phyloP scores from a whole-genome alignment of 2,888 invertebrate genomes.

The Leucoma salicis region DNA sequence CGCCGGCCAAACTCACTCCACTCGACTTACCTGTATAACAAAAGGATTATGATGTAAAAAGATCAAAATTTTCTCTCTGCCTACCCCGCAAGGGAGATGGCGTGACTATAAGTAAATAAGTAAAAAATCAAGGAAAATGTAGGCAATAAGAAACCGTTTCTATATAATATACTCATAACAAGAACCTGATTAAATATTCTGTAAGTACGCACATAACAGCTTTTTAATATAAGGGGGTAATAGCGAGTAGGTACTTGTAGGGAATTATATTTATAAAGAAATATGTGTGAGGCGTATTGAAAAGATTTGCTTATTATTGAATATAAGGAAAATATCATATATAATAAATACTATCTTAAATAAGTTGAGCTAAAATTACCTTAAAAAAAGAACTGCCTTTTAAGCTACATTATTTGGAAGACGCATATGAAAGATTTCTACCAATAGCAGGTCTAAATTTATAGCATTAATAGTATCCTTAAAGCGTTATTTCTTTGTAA shows the following conservation, averaged over 20 bases:
- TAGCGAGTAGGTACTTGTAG: constrained; percentile 19
- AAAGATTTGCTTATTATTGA: background rate
- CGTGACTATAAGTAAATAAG: too few species aligned
- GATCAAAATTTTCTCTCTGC: background rate
- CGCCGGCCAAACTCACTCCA: constrained; percentile 5
- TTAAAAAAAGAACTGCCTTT: too few species aligned
- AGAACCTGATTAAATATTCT: background rate
- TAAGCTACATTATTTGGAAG: too few species aligned
- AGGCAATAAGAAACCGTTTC: background rate
- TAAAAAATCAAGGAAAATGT: background rate
- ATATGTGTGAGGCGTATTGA: background rate
- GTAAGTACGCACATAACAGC: background rate
- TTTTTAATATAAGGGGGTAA: constrained; percentile 9
- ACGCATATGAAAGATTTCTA: too few species aligned
- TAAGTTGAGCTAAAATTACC: too few species aligned
- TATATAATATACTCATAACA: too few species aligned
- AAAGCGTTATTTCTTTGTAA: too few species aligned
- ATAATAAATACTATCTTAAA: too few species aligned
- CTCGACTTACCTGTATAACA: constrained; percentile 53
- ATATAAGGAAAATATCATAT: too few species aligned
- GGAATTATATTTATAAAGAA: background rate
- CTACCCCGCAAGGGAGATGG: too few species aligned
- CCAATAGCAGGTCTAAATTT: too few species aligned
- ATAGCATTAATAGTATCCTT: too few species aligned
- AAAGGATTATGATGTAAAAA: constrained; percentile 20